Evolutionary conservation across 2,888 invertebrate species (phyloP).

Genomic region (Lasioglossum calceatum): DNA sequence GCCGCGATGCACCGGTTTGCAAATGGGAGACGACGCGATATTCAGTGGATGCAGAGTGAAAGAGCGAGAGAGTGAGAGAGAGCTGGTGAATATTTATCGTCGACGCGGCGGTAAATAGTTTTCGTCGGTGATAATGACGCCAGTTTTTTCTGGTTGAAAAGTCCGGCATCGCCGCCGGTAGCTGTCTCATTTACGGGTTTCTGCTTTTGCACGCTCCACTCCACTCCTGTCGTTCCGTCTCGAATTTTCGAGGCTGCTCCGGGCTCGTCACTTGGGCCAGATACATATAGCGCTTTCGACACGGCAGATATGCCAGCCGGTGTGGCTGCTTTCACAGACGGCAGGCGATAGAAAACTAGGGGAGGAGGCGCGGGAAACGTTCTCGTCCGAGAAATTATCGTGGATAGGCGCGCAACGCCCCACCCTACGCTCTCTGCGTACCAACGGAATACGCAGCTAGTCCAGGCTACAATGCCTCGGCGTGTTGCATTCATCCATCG

Average conservation of each 20-base stretch:
- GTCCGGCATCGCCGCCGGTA: slow-evolving; percentile 5
- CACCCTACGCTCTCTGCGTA: not conserved
- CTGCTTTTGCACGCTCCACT: not conserved
- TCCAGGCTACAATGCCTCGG: slow-evolving; percentile 61
- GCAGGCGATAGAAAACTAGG: slow-evolving; percentile 30
- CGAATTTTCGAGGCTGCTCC: slow-evolving; percentile 40
- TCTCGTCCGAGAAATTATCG: slow-evolving; percentile 65
- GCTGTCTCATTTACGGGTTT: slow-evolving; percentile 28
- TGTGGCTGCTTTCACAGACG: slow-evolving; percentile 21
- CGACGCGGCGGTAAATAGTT: slow-evolving; percentile 32
- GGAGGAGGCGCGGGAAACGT: not conserved
- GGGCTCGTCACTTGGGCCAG: slow-evolving; percentile 12
- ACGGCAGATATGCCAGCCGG: slow-evolving; percentile 16
- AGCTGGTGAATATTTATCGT: slow-evolving; percentile 40
- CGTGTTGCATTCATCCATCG: slow-evolving; percentile 64
- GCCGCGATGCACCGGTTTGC: slow-evolving; percentile 1
- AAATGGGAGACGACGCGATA: not conserved
- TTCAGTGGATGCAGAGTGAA: not conserved
- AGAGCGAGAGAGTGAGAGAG: not conserved
- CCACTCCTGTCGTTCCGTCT: not conserved
- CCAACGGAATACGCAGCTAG: slow-evolving; percentile 39
- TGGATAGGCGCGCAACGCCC: slow-evolving; percentile 54
- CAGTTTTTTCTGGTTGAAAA: slow-evolving; percentile 11
- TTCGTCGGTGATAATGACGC: slow-evolving; percentile 26
- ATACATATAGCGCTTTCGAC: slow-evolving; percentile 24